These are phyloP conservation scores for Theocolax elegans DNA, from an alignment of 1,140 invertebrate species.

Conservation along the genomic window DNA sequence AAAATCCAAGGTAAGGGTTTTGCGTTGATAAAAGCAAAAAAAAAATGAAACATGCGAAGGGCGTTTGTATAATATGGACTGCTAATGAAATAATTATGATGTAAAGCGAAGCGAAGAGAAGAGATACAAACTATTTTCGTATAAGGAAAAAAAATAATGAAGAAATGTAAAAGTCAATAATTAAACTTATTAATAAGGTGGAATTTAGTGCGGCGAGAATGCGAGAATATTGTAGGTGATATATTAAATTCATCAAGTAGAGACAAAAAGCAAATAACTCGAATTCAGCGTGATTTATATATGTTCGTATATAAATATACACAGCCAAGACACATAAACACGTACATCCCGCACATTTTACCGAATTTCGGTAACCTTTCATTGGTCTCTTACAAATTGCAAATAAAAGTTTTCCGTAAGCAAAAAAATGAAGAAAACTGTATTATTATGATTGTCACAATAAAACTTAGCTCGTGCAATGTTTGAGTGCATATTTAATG, in stretches of 20 bases:
- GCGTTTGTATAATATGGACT: neutral
- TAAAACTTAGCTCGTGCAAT: slow-evolving; percentile 6
- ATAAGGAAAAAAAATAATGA: too few relatives aligned
- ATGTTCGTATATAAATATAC: too few relatives aligned
- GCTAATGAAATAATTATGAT: neutral
- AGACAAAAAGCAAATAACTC: slow-evolving; percentile 2
- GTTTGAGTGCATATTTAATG: slow-evolving; percentile 23
- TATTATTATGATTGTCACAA: neutral
- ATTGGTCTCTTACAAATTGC: neutral
- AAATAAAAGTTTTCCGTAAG: too few relatives aligned
- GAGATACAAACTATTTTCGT: slow-evolving; percentile 62
- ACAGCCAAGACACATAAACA: too few relatives aligned
- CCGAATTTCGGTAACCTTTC: slow-evolving; percentile 2
- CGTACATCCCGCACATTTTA: slow-evolving; percentile 15
- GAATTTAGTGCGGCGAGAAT: neutral
- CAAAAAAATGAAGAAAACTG: neutral
- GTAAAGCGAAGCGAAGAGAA: slow-evolving; percentile 33
- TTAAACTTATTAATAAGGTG: slow-evolving; percentile 50
- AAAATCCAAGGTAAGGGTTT: slow-evolving; percentile 26
- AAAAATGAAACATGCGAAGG: neutral
- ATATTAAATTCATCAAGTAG: neutral
- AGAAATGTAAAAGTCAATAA: slow-evolving; percentile 65
- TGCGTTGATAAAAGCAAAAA: slow-evolving; percentile 3
- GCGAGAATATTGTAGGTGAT: slow-evolving; percentile 16
- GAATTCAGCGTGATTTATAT: slow-evolving; percentile 12